Percentiles rank a stretch among this genome's conserved stretches.
These are phyloP conservation scores for Heterodera filipjevi DNA, from an alignment of 2,888 invertebrate species.

Conservation along the genomic window DNA sequence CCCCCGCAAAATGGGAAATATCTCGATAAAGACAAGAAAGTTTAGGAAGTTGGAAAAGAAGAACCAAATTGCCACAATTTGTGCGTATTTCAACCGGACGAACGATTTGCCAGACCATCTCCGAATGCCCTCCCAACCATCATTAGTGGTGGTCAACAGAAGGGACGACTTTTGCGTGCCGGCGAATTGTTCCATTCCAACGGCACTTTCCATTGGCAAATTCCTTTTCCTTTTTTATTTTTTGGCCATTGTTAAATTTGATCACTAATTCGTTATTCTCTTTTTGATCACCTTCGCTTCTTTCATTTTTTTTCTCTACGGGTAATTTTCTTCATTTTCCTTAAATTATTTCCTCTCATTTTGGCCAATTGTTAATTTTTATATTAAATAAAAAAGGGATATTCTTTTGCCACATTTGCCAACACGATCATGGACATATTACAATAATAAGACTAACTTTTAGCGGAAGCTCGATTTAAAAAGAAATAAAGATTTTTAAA, in stretches of 20 bases:
- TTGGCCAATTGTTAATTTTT: no score
- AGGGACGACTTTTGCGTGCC: slow-evolving; percentile 10
- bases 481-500: no score
- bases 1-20: no score
- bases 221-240: slow-evolving; percentile 1
- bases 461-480: no score
- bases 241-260: neutral
- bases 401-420: no score
- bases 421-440: no score
- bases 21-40: no score
- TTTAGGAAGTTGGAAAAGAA: neutral
- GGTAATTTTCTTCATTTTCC: no score
- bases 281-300: neutral
- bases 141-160: neutral
- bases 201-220: neutral
- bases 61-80: slow-evolving; percentile 11
- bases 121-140: neutral
- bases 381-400: no score
- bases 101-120: neutral
- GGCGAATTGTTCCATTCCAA: neutral
- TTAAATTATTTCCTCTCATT: no score
- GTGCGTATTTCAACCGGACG: neutral
- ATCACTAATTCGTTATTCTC: neutral
- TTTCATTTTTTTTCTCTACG: neutral
- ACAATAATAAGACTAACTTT: no score